Evolutionary conservation across 2,888 invertebrate genomes (phyloP).

Genomic region (Patella pellucida): DNA sequence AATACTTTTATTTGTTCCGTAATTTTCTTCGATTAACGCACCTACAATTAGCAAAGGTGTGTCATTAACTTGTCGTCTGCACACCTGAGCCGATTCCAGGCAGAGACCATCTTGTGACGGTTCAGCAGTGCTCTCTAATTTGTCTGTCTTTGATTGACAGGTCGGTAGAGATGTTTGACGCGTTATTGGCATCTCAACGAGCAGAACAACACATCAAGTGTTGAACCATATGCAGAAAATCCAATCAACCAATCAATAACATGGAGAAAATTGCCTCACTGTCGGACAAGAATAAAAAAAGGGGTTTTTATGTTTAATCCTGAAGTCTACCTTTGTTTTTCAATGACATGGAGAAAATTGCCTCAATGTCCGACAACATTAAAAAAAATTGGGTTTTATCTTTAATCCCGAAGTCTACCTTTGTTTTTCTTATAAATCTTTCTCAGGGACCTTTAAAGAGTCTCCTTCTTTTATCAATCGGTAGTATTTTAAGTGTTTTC

Average conservation of each 20-base stretch:
- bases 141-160: not conserved
- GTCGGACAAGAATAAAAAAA: not conserved
- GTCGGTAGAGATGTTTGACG: not conserved
- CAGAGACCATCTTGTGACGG: not conserved
- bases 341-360: not conserved
- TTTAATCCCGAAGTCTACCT: too few relatives aligned
- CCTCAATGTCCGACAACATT: not conserved
- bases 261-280: not conserved
- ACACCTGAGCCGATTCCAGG: not conserved
- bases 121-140: not conserved
- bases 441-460: too few relatives aligned
- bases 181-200: not conserved
- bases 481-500: too few relatives aligned
- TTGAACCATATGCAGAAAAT: slow-evolving; percentile 7
- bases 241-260: not conserved
- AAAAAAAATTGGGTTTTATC: too few relatives aligned
- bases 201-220: slow-evolving; percentile 2
- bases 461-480: too few relatives aligned
- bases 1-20: too few relatives aligned
- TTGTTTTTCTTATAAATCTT: too few relatives aligned
- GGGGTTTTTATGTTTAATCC: too few relatives aligned
- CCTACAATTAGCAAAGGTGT: not conserved
- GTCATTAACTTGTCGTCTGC: not conserved
- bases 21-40: not conserved
- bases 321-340: too few relatives aligned